Percentiles rank a stretch among this genome's conserved stretches.
These are phyloP conservation scores for Melanostoma scalare DNA, from an alignment of 2,888 invertebrate species.

Conservation along the genomic window DNA sequence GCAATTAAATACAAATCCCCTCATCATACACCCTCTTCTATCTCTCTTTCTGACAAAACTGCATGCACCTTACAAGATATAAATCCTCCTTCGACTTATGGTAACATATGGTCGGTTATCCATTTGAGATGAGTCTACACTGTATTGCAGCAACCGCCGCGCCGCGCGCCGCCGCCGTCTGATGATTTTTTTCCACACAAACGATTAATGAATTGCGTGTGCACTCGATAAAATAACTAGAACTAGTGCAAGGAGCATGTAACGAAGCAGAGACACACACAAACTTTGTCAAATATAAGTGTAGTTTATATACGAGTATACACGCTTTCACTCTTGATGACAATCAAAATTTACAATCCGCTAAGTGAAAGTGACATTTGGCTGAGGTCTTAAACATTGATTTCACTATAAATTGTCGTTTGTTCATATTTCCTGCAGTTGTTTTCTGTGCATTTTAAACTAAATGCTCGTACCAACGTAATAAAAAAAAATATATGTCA, in stretches of 20 bases:
- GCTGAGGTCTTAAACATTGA: slow-evolving; percentile 54
- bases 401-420: slow-evolving; percentile 54
- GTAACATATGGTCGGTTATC: slow-evolving; percentile 54
- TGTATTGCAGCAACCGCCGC: not conserved
- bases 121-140: slow-evolving; percentile 51
- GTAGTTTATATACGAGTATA: not conserved
- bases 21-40: not conserved
- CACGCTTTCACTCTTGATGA: slow-evolving; percentile 65
- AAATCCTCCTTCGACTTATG: slow-evolving; percentile 25
- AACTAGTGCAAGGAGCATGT: slow-evolving; percentile 52
- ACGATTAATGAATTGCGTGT: slow-evolving; percentile 54
- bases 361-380: slow-evolving; percentile 71
- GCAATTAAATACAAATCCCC: slow-evolving; percentile 58
- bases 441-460: slow-evolving; percentile 1
- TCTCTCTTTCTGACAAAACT: not conserved
- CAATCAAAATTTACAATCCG: slow-evolving; percentile 68
- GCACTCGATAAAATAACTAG: slow-evolving; percentile 60
- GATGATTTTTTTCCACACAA: slow-evolving; percentile 21
- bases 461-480: not conserved
- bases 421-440: slow-evolving; percentile 35
- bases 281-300: slow-evolving; percentile 18
- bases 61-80: slow-evolving; percentile 43
- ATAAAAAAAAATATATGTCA: slow-evolving; percentile 8
- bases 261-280: not conserved
- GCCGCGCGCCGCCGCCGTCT: not conserved